Evolutionary conservation across 2,113 vertebrate species (phyloP), one percentile per base, ranked within the genome.

Genomic region (Vanacampus margaritifer): DNA sequence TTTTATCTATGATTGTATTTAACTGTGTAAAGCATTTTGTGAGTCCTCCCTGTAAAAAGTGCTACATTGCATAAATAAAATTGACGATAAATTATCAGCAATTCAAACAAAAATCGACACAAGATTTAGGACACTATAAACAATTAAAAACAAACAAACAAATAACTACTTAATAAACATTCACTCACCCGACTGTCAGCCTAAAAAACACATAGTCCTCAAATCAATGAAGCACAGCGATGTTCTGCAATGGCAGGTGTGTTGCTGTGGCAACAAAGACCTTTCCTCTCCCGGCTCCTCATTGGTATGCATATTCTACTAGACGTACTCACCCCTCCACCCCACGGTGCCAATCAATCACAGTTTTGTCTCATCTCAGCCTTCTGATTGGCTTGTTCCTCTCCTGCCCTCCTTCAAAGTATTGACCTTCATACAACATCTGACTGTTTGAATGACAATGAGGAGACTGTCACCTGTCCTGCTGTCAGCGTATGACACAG

Each of bases 221-320:
- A 73, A 83, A 79, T 86, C 76, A 85, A 75, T 67, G 58, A 83
- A 77, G 62, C 67, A 35, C 73, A 72, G 67, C n/a, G 45, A 80
- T 69, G 84, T 75, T 84, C 65, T 59, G 68, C 71, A 71, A 80
- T 19, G 48, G 81, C 78, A 89, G 83, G 81, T 89, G 79, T 82
- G 89, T 89, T 89, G 74, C 84, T 81, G 64, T 87, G 82, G 87
- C 85, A 89, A 89, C 86, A 79, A n/a, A 61, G 50, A 56, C 69
- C 76, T 84, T 84, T 86, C 81, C 84, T 88, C 81, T 87, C 51
- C 11, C 23, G 73, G 70, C 68, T 84, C 72, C 76, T 87, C 76
- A 83, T 82, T 80, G 75, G 83, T 78, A 87, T 89, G 88, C 85
- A 90, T 82, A 89, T 87, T 83, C 69, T 23, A 68, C 82, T 73